Evolutionary conservation across 2,888 invertebrate species (phyloP).

Genomic region (Eubasilissa splendida): DNA sequence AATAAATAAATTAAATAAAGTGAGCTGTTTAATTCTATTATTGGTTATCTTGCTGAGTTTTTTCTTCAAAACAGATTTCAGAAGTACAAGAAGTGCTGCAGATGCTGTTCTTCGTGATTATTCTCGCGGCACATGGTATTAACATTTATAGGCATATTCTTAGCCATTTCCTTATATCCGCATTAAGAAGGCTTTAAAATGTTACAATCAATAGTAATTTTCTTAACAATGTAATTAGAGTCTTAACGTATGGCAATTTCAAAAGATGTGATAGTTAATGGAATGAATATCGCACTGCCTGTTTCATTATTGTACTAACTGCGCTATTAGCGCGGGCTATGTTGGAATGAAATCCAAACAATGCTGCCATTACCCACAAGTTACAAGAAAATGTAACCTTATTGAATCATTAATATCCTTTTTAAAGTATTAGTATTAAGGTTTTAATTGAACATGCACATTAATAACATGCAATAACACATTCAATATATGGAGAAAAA

Average conservation of each 20-base stretch:
- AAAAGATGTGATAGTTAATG: constrained; percentile 42
- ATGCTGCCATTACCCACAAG: constrained; percentile 39
- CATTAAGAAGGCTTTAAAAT: constrained; percentile 16
- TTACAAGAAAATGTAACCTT: constrained; percentile 41
- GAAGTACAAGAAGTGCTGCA: too few relatives aligned
- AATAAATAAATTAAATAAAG: too few relatives aligned
- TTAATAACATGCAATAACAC: too few relatives aligned
- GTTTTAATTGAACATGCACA: constrained; percentile 28
- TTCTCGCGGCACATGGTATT: not conserved
- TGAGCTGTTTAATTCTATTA: too few relatives aligned
- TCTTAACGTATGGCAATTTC: constrained; percentile 33
- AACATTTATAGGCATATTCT: not conserved
- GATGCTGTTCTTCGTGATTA: too few relatives aligned
- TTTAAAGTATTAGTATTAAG: constrained; percentile 39
- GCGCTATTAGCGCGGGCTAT: constrained; percentile 41
- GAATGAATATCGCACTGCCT: constrained; percentile 38
- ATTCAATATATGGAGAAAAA: too few relatives aligned
- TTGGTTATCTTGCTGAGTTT: too few relatives aligned
- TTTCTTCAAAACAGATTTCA: too few relatives aligned
- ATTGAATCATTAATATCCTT: constrained; percentile 51
- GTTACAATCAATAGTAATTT: constrained; percentile 30
- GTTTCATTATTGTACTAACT: constrained; percentile 46
- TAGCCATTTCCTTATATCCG: not conserved
- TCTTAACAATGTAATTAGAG: constrained; percentile 14
- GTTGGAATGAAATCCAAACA: constrained; percentile 39